These are phyloP conservation scores for Furnarius figulus DNA, from an alignment of 2,113 vertebrate species.

Conservation along the genomic window DNA sequence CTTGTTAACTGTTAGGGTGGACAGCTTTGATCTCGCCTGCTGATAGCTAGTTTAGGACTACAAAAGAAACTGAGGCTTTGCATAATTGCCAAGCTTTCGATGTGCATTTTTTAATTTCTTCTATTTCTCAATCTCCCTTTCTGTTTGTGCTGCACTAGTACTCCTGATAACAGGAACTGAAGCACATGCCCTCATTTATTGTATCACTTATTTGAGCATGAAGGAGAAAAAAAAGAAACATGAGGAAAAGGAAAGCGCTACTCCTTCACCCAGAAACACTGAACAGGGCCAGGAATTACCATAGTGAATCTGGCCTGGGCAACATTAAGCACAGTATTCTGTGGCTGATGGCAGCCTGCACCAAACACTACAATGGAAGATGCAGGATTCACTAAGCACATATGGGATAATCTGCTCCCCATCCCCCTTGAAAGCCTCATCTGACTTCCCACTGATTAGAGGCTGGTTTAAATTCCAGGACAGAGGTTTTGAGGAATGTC, in stretches of 20 bases:
- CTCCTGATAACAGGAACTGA: neutral
- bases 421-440: neutral
- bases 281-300: neutral
- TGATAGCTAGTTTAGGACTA: conserved; percentile 24
- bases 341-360: neutral
- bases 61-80: conserved; percentile 22
- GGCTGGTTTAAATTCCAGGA: neutral
- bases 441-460: neutral
- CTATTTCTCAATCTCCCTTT: neutral
- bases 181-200: neutral
- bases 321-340: rapidly evolving
- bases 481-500: conserved; percentile 40
- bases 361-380: neutral
- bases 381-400: neutral
- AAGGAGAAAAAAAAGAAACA: neutral
- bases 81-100: neutral
- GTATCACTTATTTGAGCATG: neutral
- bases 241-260: neutral
- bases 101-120: neutral
- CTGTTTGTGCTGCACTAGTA: neutral
- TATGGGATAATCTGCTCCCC: neutral
- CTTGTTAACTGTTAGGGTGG: conserved; percentile 46
- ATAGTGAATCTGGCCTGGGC: neutral
- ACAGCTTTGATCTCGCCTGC: conserved; percentile 51
- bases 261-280: neutral